Percentiles rank a stretch among this genome's conserved stretches.
Evolutionary conservation across 2,113 vertebrate species (phyloP).

Genomic region (Heterocephalus glaber): DNA sequence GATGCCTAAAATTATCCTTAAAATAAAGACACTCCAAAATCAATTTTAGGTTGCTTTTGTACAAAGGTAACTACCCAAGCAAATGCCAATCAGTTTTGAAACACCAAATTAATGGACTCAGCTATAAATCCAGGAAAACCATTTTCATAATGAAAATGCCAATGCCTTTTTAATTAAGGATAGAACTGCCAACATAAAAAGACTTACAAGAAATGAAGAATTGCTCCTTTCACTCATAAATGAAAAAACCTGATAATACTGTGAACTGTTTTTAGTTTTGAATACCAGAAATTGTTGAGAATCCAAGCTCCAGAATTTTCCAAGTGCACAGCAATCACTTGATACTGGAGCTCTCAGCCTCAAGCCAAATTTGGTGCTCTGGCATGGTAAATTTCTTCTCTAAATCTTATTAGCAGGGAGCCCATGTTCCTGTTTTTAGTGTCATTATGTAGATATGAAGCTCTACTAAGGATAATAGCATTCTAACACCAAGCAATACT

Average conservation of each 20-base stretch:
- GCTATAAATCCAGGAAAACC: constrained; percentile 6
- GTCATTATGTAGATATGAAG: not conserved
- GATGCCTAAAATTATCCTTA: not conserved
- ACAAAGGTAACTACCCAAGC: not conserved
- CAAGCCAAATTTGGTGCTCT: not conserved
- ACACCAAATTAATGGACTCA: not conserved
- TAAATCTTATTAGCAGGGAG: not conserved
- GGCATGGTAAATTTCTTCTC: not conserved
- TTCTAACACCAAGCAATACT: not conserved
- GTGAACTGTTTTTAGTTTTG: not conserved
- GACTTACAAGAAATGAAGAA: constrained; percentile 21
- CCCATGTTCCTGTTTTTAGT: not conserved
- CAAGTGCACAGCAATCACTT: not conserved
- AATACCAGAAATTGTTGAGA: constrained; percentile 7
- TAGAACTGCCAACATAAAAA: constrained; percentile 1
- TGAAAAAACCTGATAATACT: not conserved
- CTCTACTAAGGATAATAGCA: not conserved
- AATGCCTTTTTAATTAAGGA: constrained; percentile 61
- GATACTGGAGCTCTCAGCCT: not conserved
- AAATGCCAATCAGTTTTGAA: constrained; percentile 43
- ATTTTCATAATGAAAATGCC: constrained; percentile 58
- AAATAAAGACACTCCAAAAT: constrained; percentile 45
- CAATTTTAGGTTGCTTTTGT: constrained; percentile 24
- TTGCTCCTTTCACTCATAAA: not conserved
- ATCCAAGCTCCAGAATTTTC: not conserved